Base-by-base conservation (phyloP, 1,140 invertebrate species). In the Drosophila pachea region DNA sequence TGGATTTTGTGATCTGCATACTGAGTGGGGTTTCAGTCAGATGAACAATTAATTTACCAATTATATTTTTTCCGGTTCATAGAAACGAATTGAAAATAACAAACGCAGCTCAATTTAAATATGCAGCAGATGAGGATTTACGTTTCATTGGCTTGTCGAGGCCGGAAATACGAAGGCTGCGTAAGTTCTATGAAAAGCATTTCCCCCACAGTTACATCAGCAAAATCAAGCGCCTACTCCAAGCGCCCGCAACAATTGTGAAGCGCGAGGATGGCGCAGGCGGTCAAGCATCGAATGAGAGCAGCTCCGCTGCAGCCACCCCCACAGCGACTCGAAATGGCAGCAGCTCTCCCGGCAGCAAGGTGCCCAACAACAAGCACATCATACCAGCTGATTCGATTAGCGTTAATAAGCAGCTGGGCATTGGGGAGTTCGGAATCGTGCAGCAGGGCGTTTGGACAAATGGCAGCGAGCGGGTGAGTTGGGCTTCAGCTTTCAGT, bases 401-500 rank as follows among this genome's bases (percentile, higher is more conserved):
- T 76, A 94, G 95, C 38, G 94, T 99, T 4, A 97, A 97, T 88
- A 98, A 98, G 90, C 96, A 98, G 89, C 90, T 99, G 11, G 98
- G 98, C 22, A 95, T 94, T 72, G 98, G 98, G 9, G 98, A 99
- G 89, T 99, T 99, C 91, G 98, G 98, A 7, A 94, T 97, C 6
- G 98, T 99, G 0, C 97, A 98, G 83, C 98, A 99, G 90, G 98
- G 97, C 4, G 95, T 98, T 4, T 99, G 98, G 98, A 97, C 96
- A n/a, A 96, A 97, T 88, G 95, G 96, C 73, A 96, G 96, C 54
- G 95, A 97, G 89, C 92, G 96, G 89, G 95, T 96, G 90, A 91
- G 92, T 90, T 9, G 4, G 5, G 33, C 11, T 7, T 16, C 33
- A 3, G 22, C 22, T 22, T 22, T 7, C 14, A 22, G 16, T 48